Percentiles rank a stretch among this genome's conserved stretches.
phyloP scores from a whole-genome alignment of 2,797 vertebrate species.

The Microcaecilia unicolor region DNA sequence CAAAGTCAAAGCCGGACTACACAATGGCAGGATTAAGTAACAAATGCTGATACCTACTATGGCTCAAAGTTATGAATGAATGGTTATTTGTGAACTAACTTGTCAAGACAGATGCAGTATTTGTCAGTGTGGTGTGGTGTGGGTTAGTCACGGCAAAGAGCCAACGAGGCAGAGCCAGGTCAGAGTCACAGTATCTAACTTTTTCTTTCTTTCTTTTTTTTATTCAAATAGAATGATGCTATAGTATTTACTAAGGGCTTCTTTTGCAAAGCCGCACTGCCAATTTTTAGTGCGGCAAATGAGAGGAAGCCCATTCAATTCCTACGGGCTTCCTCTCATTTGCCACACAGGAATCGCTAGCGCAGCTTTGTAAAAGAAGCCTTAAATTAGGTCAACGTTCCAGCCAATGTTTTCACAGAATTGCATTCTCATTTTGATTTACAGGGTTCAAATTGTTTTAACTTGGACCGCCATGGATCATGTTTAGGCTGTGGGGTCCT shows the following conservation, averaged over 20 bases:
- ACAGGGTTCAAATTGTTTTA: no score
- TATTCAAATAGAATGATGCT: constrained; percentile 16
- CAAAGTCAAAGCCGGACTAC: constrained; percentile 10
- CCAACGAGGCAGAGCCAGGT: constrained; percentile 35
- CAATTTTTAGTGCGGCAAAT: no score
- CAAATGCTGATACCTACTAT: constrained; percentile 16
- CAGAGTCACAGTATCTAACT: constrained; percentile 28
- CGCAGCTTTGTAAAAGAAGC: no score
- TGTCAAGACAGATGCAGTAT: constrained; percentile 38
- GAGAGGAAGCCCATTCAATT: neutral
- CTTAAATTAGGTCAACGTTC: no score
- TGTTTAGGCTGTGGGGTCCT: no score
- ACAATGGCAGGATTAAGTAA: constrained; percentile 28
- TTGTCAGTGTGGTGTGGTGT: constrained; percentile 31
- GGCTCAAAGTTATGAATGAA: constrained; percentile 40
- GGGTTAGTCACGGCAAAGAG: constrained; percentile 31
- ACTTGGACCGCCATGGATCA: no score
- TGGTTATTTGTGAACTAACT: constrained; percentile 26
- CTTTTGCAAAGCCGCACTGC: no score
- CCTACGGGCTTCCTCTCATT: no score
- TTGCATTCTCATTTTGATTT: no score
- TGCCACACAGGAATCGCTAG: no score
- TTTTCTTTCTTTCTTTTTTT: neutral
- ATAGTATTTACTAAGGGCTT: no score
- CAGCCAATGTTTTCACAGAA: no score